Evolutionary conservation across 1,140 invertebrate species (phyloP).

Genomic region (Heliconius eleuchia): DNA sequence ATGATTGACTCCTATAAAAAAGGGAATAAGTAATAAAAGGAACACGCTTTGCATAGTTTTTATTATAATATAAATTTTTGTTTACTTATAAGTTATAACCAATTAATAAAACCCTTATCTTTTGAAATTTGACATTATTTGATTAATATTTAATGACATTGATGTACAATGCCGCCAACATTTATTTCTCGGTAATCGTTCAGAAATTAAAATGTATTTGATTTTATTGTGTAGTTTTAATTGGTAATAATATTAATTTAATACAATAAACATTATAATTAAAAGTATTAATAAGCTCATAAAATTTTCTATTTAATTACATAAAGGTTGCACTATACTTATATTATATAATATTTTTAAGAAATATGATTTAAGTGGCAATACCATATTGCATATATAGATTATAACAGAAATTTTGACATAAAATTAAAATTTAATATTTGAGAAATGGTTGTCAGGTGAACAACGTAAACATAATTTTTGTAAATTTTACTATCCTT

Average conservation of each 20-base stretch:
- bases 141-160: neutral
- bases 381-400: neutral
- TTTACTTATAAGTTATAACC: neutral
- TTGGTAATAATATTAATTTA: no score
- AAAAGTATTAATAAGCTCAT: no score
- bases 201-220: neutral
- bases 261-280: no score
- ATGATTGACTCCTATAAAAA: constrained; percentile 15
- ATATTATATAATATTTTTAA: no score
- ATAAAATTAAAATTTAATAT: constrained; percentile 2
- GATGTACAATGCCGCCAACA: neutral
- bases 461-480: constrained; percentile 65
- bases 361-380: neutral
- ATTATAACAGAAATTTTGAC: neutral
- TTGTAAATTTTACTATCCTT: constrained; percentile 44
- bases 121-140: neutral
- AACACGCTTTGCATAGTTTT: neutral
- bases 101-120: neutral
- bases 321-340: no score
- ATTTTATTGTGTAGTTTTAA: no score
- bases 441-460: constrained; percentile 52
- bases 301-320: no score
- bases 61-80: neutral
- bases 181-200: neutral
- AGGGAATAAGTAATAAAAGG: neutral